Evolutionary conservation across 2,888 invertebrate genomes (phyloP).

Genomic region (Nezara viridula): DNA sequence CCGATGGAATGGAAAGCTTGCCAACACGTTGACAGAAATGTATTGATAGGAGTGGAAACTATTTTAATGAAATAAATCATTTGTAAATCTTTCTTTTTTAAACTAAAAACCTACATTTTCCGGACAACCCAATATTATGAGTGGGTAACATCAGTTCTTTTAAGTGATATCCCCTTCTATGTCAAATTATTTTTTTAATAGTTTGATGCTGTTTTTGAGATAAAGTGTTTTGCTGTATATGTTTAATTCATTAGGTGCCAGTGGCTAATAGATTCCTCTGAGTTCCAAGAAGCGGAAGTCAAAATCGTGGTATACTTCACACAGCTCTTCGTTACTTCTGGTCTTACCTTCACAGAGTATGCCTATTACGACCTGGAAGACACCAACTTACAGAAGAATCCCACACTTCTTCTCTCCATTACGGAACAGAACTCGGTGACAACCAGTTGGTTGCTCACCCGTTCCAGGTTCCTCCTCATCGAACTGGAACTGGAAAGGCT

Average conservation of each 20-base stretch:
- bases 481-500: slow-evolving; percentile 80
- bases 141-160: no score
- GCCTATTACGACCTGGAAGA: slow-evolving; percentile 75
- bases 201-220: no score
- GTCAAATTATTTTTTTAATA: no score
- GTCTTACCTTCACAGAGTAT: slow-evolving; percentile 82
- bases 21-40: no score
- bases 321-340: slow-evolving; percentile 87
- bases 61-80: no score
- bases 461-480: slow-evolving; percentile 84
- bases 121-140: no score
- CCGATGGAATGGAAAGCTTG: no score
- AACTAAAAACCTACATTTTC: no score
- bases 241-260: slow-evolving; percentile 58
- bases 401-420: slow-evolving; percentile 68
- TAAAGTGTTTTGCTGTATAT: no score
- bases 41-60: no score
- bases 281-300: slow-evolving; percentile 71
- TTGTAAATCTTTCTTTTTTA: no score
- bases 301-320: slow-evolving; percentile 89
- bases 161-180: no score
- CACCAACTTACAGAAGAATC: slow-evolving; percentile 71
- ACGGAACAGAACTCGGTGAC: slow-evolving; percentile 81
- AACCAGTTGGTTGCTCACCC: slow-evolving; percentile 73
- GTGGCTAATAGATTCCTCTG: slow-evolving; percentile 63